These are phyloP conservation scores for Doryteuthis pealeii DNA, from an alignment of 1,140 invertebrate species.

Conservation along the genomic window DNA sequence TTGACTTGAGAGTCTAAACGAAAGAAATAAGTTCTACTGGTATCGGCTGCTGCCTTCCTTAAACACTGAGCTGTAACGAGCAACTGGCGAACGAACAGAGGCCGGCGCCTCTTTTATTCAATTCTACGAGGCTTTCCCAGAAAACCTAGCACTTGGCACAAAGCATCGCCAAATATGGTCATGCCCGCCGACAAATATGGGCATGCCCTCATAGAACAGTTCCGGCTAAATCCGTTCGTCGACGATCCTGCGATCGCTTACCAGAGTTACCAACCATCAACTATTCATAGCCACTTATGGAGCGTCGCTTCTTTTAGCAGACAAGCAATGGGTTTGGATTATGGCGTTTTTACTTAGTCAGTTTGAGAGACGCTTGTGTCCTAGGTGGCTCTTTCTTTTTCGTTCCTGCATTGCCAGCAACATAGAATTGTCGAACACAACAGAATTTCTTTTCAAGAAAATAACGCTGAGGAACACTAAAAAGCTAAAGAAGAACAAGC, in stretches of 20 bases:
- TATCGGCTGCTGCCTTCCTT: slow-evolving; percentile 11
- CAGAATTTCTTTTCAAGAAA: no score
- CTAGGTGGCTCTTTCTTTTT: no score
- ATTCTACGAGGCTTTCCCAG: not conserved
- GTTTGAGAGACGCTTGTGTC: no score
- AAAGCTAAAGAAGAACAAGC: no score
- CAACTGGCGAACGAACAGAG: slow-evolving; percentile 7
- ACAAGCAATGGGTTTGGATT: no score
- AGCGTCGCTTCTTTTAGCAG: no score
- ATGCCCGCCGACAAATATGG: not conserved
- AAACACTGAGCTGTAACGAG: slow-evolving; percentile 7
- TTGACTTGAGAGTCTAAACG: slow-evolving; percentile 5
- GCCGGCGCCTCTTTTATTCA: not conserved
- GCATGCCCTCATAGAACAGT: not conserved
- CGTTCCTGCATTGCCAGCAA: no score
- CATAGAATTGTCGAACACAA: no score
- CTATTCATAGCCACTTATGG: no score
- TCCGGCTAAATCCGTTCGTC: not conserved
- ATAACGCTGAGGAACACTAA: no score
- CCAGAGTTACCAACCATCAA: no score
- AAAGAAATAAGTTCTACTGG: slow-evolving; percentile 3
- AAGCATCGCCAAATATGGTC: slow-evolving; percentile 6
- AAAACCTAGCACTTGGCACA: not conserved
- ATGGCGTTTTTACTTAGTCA: no score
- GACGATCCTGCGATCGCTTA: not conserved